Conservation (phyloP, 2,113 vertebrate species). For the Guaruba guarouba region DNA sequence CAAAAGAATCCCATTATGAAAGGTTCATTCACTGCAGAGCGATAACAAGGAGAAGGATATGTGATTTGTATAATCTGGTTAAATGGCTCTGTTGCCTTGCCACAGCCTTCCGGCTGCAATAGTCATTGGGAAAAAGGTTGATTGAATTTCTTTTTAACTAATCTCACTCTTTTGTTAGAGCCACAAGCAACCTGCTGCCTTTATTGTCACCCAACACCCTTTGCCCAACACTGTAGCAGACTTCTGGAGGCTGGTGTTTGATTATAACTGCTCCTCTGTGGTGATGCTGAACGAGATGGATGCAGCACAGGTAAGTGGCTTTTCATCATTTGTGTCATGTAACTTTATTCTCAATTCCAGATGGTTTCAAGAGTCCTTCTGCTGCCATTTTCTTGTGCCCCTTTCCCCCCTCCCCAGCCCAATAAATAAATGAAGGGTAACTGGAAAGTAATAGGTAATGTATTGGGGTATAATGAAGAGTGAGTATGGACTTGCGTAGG, state of each 20-base stretch:
- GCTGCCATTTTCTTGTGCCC: background rate
- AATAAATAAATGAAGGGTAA: background rate
- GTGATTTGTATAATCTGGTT: constrained; percentile 69
- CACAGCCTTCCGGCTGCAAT: constrained; percentile 38
- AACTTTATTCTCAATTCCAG: background rate
- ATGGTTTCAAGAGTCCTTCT: background rate
- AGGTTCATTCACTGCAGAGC: constrained; percentile 48
- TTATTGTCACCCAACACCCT: constrained; percentile 97
- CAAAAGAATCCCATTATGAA: constrained; percentile 70
- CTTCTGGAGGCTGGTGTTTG: constrained; percentile 98
- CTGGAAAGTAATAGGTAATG: background rate
- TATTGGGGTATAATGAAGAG: background rate
- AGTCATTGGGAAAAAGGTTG: constrained; percentile 55
- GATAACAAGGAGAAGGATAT: constrained; percentile 62
- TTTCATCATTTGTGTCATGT: background rate
- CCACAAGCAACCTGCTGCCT: constrained; percentile 97
- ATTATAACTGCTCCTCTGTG: constrained; percentile 97
- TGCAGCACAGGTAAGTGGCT: constrained; percentile 83
- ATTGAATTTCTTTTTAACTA: constrained; percentile 41
- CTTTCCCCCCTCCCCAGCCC: background rate
- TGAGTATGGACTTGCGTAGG: background rate
- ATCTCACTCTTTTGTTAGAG: constrained; percentile 82
- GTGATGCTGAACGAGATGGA: constrained; percentile 99
- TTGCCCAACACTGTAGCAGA: constrained; percentile 94
- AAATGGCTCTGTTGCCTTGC: constrained; percentile 60